Evolutionary conservation across 2,113 vertebrate genomes (phyloP).

Genomic region (Urocolius indicus): DNA sequence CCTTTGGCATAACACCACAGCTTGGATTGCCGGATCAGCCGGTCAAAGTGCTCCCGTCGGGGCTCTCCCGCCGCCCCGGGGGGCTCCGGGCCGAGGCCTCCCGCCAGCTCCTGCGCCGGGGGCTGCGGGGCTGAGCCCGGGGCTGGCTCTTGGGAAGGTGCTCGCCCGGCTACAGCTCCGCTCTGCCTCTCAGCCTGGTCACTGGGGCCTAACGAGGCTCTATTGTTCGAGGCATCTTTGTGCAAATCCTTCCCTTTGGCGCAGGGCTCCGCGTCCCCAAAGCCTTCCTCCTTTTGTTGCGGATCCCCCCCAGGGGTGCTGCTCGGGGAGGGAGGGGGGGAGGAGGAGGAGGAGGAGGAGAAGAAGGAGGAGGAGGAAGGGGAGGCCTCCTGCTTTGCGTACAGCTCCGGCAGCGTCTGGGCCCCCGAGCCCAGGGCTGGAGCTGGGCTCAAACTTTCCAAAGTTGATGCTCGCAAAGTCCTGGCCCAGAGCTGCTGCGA

Average conservation of each 20-base stretch:
- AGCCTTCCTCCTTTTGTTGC: conserved; percentile 15
- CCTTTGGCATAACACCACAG: conserved; percentile 83
- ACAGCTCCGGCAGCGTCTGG: not conserved
- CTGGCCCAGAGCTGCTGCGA: conserved; percentile 53
- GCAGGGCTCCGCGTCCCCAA: conserved; percentile 1
- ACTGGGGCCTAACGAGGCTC: not conserved
- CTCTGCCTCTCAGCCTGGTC: not conserved
- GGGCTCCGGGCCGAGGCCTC: not conserved
- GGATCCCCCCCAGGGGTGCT: conserved; percentile 7
- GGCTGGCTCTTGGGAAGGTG: not conserved
- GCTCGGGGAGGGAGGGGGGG: conserved; percentile 7
- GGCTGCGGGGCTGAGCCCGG: not conserved
- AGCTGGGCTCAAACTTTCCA: conserved; percentile 48
- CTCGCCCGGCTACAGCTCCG: not conserved
- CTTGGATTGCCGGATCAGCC: conserved; percentile 78
- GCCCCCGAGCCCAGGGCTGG: not conserved
- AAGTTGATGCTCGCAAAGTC: conserved; percentile 47
- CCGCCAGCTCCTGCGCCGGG: not conserved
- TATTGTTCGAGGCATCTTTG: conserved; percentile 49
- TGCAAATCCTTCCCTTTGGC: conserved; percentile 48
- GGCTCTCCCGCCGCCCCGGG: conserved; percentile 31
- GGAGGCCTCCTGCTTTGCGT: conserved; percentile 3
- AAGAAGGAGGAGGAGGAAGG: not conserved
- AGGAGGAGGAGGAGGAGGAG: not conserved
- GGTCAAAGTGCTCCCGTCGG: conserved; percentile 75